Evolutionary conservation across 2,113 vertebrate species (phyloP).

Genomic region (Dicrurus megarhynchus): DNA sequence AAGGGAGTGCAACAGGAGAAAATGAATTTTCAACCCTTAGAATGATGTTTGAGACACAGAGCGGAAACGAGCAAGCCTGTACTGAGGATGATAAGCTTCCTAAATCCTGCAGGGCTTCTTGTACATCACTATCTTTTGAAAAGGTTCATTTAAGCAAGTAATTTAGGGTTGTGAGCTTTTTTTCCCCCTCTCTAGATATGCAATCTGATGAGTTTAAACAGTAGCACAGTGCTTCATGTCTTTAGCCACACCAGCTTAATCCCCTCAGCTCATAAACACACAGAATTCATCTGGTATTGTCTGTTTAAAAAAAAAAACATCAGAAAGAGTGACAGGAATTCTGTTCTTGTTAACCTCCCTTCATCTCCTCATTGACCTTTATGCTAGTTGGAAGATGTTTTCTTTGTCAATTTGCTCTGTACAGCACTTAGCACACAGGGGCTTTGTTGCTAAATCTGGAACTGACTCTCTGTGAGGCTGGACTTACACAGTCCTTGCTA

Average conservation of each 20-base stretch:
- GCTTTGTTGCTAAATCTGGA: background rate
- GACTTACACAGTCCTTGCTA: background rate
- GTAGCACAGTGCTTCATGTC: background rate
- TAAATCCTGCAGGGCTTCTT: constrained; percentile 27
- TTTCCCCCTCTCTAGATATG: background rate
- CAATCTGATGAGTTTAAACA: background rate
- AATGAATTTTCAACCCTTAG: background rate
- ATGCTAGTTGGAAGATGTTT: background rate
- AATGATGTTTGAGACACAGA: background rate
- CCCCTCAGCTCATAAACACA: background rate
- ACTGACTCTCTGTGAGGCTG: background rate
- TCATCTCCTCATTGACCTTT: background rate
- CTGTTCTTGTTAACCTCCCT: background rate
- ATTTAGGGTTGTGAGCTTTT: constrained; percentile 3
- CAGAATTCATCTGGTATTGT: background rate
- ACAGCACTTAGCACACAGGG: background rate
- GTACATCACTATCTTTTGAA: constrained; percentile 16
- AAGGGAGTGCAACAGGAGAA: background rate
- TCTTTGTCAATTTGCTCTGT: background rate
- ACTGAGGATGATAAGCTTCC: constrained; percentile 34
- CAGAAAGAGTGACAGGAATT: background rate
- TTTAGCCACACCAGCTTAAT: constrained; percentile 9
- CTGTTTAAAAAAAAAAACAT: background rate
- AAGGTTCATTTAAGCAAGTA: constrained; percentile 47
- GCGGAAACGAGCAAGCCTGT: constrained; percentile 27